A percentile compares a stretch with the other conserved stretches of the same genome.
phyloP scores from a whole-genome alignment of 2,888 invertebrate genomes.

The Andrena camellia region DNA sequence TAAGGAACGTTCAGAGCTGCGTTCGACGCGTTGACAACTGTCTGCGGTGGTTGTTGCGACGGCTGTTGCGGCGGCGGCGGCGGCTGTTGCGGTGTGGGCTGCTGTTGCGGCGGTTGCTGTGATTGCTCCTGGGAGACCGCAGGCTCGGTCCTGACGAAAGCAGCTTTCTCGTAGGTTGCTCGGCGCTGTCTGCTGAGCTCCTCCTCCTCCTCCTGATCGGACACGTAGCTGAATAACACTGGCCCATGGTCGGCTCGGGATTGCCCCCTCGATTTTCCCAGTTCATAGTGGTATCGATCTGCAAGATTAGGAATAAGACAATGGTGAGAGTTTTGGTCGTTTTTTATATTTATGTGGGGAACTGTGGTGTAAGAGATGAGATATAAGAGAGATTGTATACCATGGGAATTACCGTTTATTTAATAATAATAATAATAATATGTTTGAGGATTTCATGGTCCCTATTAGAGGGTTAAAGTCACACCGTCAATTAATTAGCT shows the following conservation, averaged over 20 bases:
- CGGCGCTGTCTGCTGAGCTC: constrained; percentile 61
- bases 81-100: constrained; percentile 23
- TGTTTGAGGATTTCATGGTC: no score
- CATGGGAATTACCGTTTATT: no score
- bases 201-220: constrained; percentile 33
- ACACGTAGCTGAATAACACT: constrained; percentile 27
- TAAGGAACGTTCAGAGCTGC: constrained; percentile 70
- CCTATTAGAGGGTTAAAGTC: no score
- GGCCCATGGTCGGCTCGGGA: constrained; percentile 37
- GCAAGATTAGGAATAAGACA: constrained; percentile 33
- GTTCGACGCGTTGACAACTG: constrained; percentile 56
- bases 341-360: background rate
- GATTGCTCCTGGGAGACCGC: background rate
- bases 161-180: constrained; percentile 30
- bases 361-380: background rate
- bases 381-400: no score
- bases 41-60: constrained; percentile 14
- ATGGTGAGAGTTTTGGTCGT: background rate
- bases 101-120: constrained; percentile 15
- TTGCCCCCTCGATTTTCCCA: constrained; percentile 48
- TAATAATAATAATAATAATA: no score
- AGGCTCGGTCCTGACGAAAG: constrained; percentile 14
- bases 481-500: no score
- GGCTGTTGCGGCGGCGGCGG: constrained; percentile 29
- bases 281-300: constrained; percentile 70